These are phyloP conservation scores for Octopus bimaculoides DNA, from an alignment of 1,140 invertebrate genomes.

Conservation along the genomic window DNA sequence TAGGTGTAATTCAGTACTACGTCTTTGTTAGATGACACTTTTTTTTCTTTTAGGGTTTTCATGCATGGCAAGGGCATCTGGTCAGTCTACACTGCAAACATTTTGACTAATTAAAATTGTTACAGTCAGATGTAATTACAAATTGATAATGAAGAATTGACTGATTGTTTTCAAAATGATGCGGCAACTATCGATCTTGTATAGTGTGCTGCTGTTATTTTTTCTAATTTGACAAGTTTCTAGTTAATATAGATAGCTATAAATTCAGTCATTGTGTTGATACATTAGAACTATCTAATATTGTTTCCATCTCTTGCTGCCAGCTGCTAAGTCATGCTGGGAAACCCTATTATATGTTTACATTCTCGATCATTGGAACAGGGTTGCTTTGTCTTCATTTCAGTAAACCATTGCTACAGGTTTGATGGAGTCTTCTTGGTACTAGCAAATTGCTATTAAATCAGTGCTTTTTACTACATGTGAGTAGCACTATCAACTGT, in stretches of 20 bases:
- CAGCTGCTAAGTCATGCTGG: slow-evolving; percentile 10
- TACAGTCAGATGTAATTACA: too few relatives aligned
- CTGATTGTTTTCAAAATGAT: too few relatives aligned
- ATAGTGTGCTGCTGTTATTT: too few relatives aligned
- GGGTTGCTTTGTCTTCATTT: slow-evolving; percentile 11
- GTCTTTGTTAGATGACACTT: too few relatives aligned
- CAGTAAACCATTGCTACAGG: slow-evolving; percentile 11
- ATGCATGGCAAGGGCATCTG: slow-evolving; percentile 9
- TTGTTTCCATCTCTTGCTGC: background rate
- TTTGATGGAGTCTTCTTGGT: slow-evolving; percentile 11
- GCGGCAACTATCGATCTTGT: too few relatives aligned
- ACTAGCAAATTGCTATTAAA: slow-evolving; percentile 11
- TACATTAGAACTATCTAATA: background rate
- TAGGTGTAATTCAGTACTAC: too few relatives aligned
- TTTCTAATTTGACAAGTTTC: too few relatives aligned
- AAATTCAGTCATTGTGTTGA: background rate
- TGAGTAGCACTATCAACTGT: slow-evolving; percentile 10
- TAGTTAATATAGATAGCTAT: too few relatives aligned
- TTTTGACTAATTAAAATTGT: background rate
- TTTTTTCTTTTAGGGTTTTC: slow-evolving; percentile 9
- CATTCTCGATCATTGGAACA: slow-evolving; percentile 10
- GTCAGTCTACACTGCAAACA: background rate
- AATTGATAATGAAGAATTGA: too few relatives aligned
- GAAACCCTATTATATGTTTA: slow-evolving; percentile 1
- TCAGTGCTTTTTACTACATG: slow-evolving; percentile 11